phyloP scores from a whole-genome alignment of 2,113 vertebrate species.

The Pelecanoides urinatrix region DNA sequence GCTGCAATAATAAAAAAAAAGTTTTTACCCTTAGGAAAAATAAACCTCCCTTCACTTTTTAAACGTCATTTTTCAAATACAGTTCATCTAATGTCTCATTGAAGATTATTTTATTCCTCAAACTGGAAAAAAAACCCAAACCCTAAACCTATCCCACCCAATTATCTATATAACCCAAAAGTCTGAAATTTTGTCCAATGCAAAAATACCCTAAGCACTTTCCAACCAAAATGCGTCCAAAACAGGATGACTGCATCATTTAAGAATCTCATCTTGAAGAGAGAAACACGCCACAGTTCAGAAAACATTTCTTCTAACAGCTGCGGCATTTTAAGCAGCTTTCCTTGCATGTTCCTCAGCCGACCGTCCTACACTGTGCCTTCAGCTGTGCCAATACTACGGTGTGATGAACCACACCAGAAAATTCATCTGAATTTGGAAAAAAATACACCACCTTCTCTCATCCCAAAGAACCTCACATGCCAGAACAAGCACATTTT shows the following conservation, averaged over 20 bases:
- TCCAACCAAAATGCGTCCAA: background rate
- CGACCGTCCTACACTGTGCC: fast-evolving
- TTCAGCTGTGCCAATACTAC: background rate
- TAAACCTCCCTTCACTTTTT: background rate
- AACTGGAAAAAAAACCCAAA: background rate
- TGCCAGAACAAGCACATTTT: background rate
- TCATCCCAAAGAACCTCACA: background rate
- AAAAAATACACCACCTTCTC: background rate
- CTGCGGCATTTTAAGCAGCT: background rate
- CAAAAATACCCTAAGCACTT: background rate
- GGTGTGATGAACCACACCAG: background rate
- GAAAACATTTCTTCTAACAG: background rate
- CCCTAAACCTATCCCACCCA: background rate
- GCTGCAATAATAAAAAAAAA: background rate
- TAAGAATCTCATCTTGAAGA: background rate
- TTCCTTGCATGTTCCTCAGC: background rate
- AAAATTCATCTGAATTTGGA: background rate
- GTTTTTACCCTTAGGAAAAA: background rate
- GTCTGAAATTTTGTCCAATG: background rate
- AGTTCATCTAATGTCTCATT: background rate
- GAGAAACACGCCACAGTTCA: background rate
- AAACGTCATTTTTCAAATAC: background rate
- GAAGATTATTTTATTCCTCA: background rate
- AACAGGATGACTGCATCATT: background rate
- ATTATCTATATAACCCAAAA: background rate